Base-by-base conservation (phyloP, 1,140 invertebrate genomes). In the Stegodyphus mimosarum region DNA sequence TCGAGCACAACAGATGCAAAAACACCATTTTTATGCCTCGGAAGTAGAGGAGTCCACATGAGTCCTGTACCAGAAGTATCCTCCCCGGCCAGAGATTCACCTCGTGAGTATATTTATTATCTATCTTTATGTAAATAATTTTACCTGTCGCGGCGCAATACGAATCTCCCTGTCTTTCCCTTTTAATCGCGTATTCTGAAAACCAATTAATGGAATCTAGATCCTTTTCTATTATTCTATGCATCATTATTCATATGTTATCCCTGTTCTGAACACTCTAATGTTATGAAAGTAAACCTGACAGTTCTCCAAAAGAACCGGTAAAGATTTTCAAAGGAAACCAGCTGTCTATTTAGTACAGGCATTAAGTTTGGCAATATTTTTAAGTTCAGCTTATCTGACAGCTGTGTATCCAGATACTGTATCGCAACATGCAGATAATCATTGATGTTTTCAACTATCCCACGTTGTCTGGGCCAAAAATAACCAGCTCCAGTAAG, bases 61-160 rank as follows among this genome's bases (percentile, higher is more conserved):
- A 66, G 70, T 67, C 71, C 80, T 5, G 49, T 83, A 9, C n/a
- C 70, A 6, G 80, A 83, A 74, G 49, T 83, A 17, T 50, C 80
- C 2, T 49, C 55, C 1, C 10, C 13, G 7, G 15, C 55, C 13
- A 72, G 13, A 6, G 55, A 83, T 15, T 83, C 70, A 6, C 70
- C 71, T n/a, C 80, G 80, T 83, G 63, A 83, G 80, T 83, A 13
- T 60, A 51, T 10, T 11, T 74, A 60, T 15, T 10, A 60, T 60
- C 9, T 60, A 60, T 60, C 5, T 60, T 15, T 60, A 9, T 1
- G 33, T 33, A 33, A 33, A 33, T 33, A 33, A 33, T 33, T 15
- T 10, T 60, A 60, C 9, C 5, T 60, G 1, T 9, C 55, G 9
- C 55, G 15, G 15, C 15, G 55, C 9, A 60, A 10, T 15, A 60